Evolutionary conservation across 2,888 invertebrate genomes (phyloP).

Genomic region (Lissocephala sabroskyi): DNA sequence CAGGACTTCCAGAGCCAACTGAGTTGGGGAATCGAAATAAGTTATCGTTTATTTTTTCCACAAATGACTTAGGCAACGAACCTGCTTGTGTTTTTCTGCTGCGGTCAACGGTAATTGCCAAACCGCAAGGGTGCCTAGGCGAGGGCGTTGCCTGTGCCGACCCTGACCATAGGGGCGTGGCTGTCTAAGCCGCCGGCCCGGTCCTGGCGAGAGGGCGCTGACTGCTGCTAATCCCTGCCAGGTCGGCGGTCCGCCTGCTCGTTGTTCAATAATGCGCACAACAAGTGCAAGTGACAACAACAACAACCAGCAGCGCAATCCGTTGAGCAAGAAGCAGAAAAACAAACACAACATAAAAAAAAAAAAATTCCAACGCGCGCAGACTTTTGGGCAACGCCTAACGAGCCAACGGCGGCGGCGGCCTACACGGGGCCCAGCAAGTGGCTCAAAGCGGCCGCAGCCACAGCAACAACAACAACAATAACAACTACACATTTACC

Average conservation of each 20-base stretch:
- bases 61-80: slow-evolving; percentile 32
- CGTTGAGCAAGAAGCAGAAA: no score
- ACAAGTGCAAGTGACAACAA: slow-evolving; percentile 1
- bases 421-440: slow-evolving; percentile 54
- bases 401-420: slow-evolving; percentile 26
- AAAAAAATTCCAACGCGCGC: background rate
- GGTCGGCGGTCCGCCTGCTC: no score
- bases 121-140: background rate
- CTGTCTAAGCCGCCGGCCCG: no score
- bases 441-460: slow-evolving; percentile 19
- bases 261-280: no score
- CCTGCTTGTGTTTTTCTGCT: no score
- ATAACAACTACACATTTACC: slow-evolving; percentile 47
- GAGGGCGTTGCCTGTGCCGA: no score
- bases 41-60: no score
- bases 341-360: background rate
- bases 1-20: no score
- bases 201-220: no score
- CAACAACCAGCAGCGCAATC: no score
- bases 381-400: slow-evolving; percentile 1
- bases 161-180: no score
- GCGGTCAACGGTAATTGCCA: background rate
- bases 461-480: slow-evolving; percentile 2
- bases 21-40: no score
- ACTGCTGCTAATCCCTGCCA: background rate